Evolutionary conservation across 2,113 vertebrate genomes (phyloP), one percentile per base, ranked within the genome.

Genomic region (Toxostoma redivivum): DNA sequence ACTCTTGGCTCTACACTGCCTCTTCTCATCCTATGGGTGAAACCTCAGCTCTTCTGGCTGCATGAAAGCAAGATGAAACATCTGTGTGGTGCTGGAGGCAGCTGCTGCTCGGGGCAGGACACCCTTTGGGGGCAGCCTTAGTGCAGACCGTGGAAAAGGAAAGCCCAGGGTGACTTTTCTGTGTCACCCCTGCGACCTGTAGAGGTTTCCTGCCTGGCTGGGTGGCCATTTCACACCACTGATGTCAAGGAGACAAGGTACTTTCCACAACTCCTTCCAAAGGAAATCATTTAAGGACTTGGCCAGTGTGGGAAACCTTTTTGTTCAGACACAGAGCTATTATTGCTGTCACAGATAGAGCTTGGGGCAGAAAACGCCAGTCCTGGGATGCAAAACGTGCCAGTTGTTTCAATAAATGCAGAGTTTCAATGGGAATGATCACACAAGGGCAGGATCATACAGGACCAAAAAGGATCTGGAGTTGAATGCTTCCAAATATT

Each of bases 161-260:
- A 79, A 86, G 35, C 19, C n/a, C 9, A 7, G 5, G 8, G 9
- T 8, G 8, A 25, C 40, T 47, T 44, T 48, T 2, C 12, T 50
- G 15, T 35, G 58, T 23, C 42, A 8, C 2, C 7, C 15, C 6
- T 0, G 0, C 27, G 47, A 23, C 30, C 12, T 23, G 0, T 10
- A 11, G 7, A 44, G n/a, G 3, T 58, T 79, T 88, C 65, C 33
- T 76, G 16, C 25, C 45, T 61, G 71, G 28, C n/a, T 65, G 28
- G 9, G 37, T 12, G 24, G 58, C 33, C 27, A 65, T 40, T 45
- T n/a, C 25, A 38, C 15, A 8, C 3, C 8, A 40, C 4, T 88
- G 22, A 81, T 18, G 9, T 58, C 31, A 66, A 81, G 33, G 60
- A 62, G 14, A 27, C 3, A 5, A 45, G n/a, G 70, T 72, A 40